Conservation (phyloP, 2,113 vertebrate species). For the Dicrurus megarhynchus region DNA sequence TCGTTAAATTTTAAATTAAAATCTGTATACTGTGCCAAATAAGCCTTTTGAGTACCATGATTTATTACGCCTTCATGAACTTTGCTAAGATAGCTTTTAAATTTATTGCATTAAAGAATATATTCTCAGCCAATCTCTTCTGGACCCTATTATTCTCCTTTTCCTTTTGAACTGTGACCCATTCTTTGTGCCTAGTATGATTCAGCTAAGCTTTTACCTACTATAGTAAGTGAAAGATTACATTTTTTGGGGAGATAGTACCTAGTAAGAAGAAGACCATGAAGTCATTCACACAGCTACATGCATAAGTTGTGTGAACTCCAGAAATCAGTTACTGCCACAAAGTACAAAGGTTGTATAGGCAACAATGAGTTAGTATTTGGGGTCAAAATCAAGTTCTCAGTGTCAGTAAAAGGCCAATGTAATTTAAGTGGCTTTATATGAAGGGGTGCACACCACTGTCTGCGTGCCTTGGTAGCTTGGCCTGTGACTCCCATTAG, state of each 20-base stretch:
- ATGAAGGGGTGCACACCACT: not conserved
- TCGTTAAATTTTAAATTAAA: not conserved
- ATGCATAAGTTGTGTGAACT: rapidly evolving
- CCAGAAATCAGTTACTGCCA: not conserved
- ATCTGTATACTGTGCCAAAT: not conserved
- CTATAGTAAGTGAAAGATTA: not conserved
- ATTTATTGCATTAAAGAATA: not conserved
- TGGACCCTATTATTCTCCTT: not conserved
- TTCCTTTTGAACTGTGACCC: not conserved
- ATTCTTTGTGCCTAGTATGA: not conserved
- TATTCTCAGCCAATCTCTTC: not conserved
- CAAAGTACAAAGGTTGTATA: not conserved
- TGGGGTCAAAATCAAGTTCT: not conserved
- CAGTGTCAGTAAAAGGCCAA: not conserved
- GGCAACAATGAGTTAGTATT: not conserved
- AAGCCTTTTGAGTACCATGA: not conserved
- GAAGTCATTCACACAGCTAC: not conserved
- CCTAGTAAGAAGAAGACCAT: not conserved
- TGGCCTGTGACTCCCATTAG: not conserved
- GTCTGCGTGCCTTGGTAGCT: not conserved
- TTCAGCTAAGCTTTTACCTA: not conserved
- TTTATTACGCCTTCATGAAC: not conserved
- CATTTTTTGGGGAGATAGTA: not conserved
- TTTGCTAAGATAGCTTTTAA: not conserved
- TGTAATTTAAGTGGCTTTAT: rapidly evolving